Conservation (phyloP, 2,113 vertebrate genomes). For the Oxyruncus cristatus region DNA sequence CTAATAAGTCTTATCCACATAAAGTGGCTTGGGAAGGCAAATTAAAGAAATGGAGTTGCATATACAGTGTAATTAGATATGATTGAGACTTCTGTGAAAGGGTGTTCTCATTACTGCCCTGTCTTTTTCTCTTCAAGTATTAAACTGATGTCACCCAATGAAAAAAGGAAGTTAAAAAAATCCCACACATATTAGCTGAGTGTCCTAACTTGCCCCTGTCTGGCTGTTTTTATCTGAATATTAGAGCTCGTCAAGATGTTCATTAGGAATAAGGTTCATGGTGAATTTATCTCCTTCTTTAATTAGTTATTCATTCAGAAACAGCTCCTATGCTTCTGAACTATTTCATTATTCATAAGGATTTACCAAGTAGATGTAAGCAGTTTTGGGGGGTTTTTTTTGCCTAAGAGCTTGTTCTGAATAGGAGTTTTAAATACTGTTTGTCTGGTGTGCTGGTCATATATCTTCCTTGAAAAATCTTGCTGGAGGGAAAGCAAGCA, state of each 20-base stretch:
- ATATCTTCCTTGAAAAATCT: not conserved
- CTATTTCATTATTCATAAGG: slow-evolving; percentile 43
- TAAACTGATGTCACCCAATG: not conserved
- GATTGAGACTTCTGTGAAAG: not conserved
- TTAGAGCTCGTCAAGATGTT: not conserved
- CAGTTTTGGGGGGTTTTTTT: not conserved
- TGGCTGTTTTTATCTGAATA: not conserved
- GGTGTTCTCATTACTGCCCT: not conserved
- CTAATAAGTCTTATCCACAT: not conserved
- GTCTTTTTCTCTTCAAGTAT: not conserved
- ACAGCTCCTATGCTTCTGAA: not conserved
- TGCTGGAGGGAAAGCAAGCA: not conserved
- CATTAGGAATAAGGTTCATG: not conserved
- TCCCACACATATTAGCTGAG: not conserved
- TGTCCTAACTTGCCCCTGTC: slow-evolving; percentile 14
- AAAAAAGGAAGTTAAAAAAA: not conserved
- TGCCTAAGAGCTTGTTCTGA: not conserved
- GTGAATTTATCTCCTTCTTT: slow-evolving; percentile 29
- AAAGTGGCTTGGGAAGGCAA: not conserved
- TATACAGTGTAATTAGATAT: not conserved
- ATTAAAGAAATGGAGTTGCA: slow-evolving; percentile 16
- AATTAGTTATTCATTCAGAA: slow-evolving; percentile 46
- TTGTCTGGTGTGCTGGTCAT: not conserved
- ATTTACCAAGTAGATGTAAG: not conserved
- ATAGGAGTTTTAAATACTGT: not conserved